Conservation (phyloP, 2,113 vertebrate species). For the Aplodontia rufa region DNA sequence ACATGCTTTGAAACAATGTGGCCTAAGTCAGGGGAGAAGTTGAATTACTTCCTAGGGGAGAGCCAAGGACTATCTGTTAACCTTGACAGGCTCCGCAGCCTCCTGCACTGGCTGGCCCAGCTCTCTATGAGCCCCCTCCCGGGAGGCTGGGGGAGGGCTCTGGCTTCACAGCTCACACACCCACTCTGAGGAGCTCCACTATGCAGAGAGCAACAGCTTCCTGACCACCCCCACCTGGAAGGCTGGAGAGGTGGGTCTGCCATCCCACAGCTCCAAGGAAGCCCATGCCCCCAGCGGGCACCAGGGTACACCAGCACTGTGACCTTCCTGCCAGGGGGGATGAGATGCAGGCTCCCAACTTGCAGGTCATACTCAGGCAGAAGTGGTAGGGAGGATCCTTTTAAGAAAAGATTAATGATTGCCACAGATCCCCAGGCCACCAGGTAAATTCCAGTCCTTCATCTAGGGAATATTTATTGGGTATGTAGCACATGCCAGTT, state of each 20-base stretch:
- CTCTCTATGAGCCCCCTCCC: neutral
- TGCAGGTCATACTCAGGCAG: neutral
- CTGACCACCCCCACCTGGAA: neutral
- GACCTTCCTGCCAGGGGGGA: neutral
- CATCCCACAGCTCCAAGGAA: constrained; percentile 24
- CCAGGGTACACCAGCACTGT: neutral
- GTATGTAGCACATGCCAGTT: neutral
- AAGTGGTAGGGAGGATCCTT: neutral
- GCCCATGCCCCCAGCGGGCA: neutral
- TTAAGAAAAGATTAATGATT: neutral
- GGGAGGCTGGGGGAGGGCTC: neutral
- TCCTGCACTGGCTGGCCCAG: neutral
- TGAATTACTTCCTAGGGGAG: constrained; percentile 57
- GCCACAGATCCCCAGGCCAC: neutral
- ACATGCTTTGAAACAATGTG: constrained; percentile 51
- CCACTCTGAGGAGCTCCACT: neutral
- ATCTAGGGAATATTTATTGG: neutral
- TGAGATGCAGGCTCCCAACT: neutral
- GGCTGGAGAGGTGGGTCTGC: neutral
- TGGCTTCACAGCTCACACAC: neutral
- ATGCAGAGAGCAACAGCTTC: neutral
- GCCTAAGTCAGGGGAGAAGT: constrained; percentile 52
- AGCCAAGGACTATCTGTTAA: constrained; percentile 68
- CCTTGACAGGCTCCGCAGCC: constrained; percentile 68
- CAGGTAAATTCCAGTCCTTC: constrained; percentile 16